Evolutionary conservation across 2,797 vertebrate species (phyloP), one percentile per base, ranked within the genome.

Genomic region (Harpagifer antarcticus): DNA sequence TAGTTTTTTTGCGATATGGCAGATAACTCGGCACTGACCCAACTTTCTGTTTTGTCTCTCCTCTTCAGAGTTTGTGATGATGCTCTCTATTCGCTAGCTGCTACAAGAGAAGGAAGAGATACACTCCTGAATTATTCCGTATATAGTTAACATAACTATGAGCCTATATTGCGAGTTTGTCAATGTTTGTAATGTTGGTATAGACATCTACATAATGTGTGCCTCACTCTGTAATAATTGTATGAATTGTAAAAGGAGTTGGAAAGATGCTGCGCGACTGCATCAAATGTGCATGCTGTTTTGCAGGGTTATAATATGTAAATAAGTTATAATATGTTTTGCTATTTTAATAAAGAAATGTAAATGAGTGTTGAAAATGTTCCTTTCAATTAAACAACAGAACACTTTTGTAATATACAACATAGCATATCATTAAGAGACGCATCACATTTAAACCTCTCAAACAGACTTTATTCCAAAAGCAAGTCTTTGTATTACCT

Each of bases 11-110:
- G 23, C 31, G 19, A 33, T 49, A 3, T 16, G 3, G 40, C 14
- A 43, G 2, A 61, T 23, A 68, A 52, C 63, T 37, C 45, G 33
- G 2, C 4, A 13, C 43, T 68, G 50, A 69, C 45, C 49, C 4
- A 3, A 9, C 31, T 42, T 48, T 19, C 14, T 37, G 11, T n/a
- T 54, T 59, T 65, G 12, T 68, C 19, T 71, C 53, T 74, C 17
- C 37, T 78, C n/a, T 76, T 54, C 75, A 94, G 94, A 95, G 85
- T 95, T 95, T 73, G 93, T 94, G 58, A 95, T 94, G 94, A 95
- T 94, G 93, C 92, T 95, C 27, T 94, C 94, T 45, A 92, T 94
- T 58, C 92, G 76, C 75, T 94, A 89, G 81, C 47, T 20, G 40
- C 23, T 50, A 53, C 12, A 48, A 50, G 13, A 44, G 9, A 15